Conservation (phyloP, 2,888 invertebrate species). For the Spodoptera picta region DNA sequence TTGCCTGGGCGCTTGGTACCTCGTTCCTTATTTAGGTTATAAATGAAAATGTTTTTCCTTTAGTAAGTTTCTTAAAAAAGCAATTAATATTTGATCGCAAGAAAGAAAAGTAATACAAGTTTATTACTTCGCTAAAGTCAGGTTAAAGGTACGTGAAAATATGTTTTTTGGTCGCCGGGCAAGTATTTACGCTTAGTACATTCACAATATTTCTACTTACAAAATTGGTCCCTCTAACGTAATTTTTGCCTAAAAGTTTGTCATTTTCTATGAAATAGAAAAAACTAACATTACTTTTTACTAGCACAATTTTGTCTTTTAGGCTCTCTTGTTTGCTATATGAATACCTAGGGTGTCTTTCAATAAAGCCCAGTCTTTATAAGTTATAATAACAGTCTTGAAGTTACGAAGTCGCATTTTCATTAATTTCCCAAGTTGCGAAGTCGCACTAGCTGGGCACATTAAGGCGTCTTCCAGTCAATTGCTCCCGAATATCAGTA, state of each 20-base stretch:
- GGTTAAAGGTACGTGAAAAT: slow-evolving; percentile 6
- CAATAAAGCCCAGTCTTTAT: slow-evolving; percentile 29
- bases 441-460: slow-evolving; percentile 43
- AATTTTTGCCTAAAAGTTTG: slow-evolving; percentile 26
- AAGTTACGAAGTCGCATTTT: slow-evolving; percentile 31
- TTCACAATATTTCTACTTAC: slow-evolving; percentile 11
- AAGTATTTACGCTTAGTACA: slow-evolving; percentile 14
- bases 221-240: slow-evolving; percentile 6
- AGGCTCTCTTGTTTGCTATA: slow-evolving; percentile 1
- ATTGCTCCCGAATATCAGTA: slow-evolving; percentile 68
- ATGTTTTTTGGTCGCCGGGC: slow-evolving; percentile 5
- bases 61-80: slow-evolving; percentile 13
- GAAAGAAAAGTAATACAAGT: slow-evolving; percentile 3
- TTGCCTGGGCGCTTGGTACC: slow-evolving; percentile 40
- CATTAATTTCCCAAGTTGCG: slow-evolving; percentile 41
- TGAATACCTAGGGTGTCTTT: slow-evolving; percentile 1
- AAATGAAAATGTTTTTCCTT: slow-evolving; percentile 27
- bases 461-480: slow-evolving; percentile 63
- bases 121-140: slow-evolving; percentile 4
- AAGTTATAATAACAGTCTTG: slow-evolving; percentile 26
- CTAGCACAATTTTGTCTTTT: slow-evolving; percentile 12
- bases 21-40: slow-evolving; percentile 30
- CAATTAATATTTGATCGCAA: slow-evolving; percentile 31
- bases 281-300: slow-evolving; percentile 29
- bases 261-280: slow-evolving; percentile 20